A percentile compares a stretch with the other conserved stretches of the same genome.
phyloP scores from a whole-genome alignment of 2,888 invertebrate species.

The Dasypolia templi region DNA sequence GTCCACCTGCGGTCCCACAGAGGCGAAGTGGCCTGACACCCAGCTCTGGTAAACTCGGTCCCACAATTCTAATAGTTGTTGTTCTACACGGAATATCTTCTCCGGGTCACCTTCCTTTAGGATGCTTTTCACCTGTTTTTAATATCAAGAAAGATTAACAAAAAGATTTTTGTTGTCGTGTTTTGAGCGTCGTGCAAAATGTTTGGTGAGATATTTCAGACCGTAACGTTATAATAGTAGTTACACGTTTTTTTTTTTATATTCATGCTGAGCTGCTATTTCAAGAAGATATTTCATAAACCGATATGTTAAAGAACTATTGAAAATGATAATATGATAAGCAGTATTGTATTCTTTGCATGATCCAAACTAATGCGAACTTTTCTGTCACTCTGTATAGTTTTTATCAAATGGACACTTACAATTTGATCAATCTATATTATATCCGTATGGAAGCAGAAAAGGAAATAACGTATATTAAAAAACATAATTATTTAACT shows the following conservation, averaged over 20 bases:
- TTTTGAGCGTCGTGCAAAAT: conserved; percentile 12
- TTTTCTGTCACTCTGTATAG: neutral
- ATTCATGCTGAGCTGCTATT: conserved; percentile 26
- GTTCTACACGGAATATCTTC: conserved; percentile 95
- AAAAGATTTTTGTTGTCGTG: neutral
- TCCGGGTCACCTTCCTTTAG: conserved; percentile 95
- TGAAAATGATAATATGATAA: conserved; percentile 37
- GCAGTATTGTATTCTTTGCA: conserved; percentile 28
- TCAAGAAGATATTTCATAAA: conserved; percentile 4
- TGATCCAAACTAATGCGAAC: conserved; percentile 25
- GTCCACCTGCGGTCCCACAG: conserved; percentile 93
- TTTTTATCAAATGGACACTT: conserved; percentile 53
- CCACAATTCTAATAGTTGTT: conserved; percentile 97
- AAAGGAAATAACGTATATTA: conserved; percentile 54
- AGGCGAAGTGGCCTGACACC: conserved; percentile 93
- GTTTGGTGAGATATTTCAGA: conserved; percentile 12
- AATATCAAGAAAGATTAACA: neutral
- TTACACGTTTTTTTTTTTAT: neutral
- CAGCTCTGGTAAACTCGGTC: conserved; percentile 98
- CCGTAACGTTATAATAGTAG: neutral
- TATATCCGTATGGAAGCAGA: conserved; percentile 68
- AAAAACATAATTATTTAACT: conserved; percentile 15
- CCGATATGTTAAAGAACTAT: conserved; percentile 3
- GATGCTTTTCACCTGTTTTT: conserved; percentile 92
- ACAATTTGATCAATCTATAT: conserved; percentile 69